A percentile compares a stretch with the other conserved stretches of the same genome.
Conservation (phyloP, 2,888 invertebrate genomes). For the Ochlodes sylvanus region DNA sequence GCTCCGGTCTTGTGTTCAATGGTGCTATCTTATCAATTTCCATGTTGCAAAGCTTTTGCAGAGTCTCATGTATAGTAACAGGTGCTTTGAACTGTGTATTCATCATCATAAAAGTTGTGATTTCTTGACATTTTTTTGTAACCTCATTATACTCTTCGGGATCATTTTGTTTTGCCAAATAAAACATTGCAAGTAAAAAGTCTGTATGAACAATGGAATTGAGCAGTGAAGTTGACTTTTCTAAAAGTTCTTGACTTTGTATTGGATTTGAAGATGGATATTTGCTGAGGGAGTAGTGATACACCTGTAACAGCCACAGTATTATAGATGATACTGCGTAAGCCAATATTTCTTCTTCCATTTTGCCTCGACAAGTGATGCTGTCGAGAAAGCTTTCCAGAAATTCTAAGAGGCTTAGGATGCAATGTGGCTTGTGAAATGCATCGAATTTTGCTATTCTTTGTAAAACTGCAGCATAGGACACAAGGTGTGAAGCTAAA, state of each 20-base stretch:
- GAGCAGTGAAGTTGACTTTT: conserved; percentile 88
- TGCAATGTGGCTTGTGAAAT: conserved; percentile 94
- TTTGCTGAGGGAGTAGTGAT: conserved; percentile 80
- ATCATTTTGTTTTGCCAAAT: conserved; percentile 92
- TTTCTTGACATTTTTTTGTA: conserved; percentile 91
- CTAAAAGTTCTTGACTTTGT: conserved; percentile 87
- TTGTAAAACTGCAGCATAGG: conserved; percentile 95
- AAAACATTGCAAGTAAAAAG: conserved; percentile 92
- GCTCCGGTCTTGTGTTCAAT: conserved; percentile 83
- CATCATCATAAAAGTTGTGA: conserved; percentile 86
- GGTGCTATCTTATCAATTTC: conserved; percentile 86
- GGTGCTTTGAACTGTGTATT: conserved; percentile 84
- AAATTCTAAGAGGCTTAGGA: conserved; percentile 93
- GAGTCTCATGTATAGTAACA: conserved; percentile 84
- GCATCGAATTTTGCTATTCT: conserved; percentile 95
- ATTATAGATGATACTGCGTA: conserved; percentile 92
- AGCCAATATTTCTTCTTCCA: conserved; percentile 94
- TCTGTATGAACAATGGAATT: conserved; percentile 89
- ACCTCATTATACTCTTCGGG: conserved; percentile 87
- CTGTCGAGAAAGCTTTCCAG: conserved; percentile 88
- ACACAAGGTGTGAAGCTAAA: conserved; percentile 94
- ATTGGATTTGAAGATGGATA: conserved; percentile 75
- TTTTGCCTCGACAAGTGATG: conserved; percentile 90
- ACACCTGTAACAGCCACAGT: conserved; percentile 92
- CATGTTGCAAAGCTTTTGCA: conserved; percentile 86